phyloP scores from a whole-genome alignment of 2,888 invertebrate species.

The Brenthis ino region DNA sequence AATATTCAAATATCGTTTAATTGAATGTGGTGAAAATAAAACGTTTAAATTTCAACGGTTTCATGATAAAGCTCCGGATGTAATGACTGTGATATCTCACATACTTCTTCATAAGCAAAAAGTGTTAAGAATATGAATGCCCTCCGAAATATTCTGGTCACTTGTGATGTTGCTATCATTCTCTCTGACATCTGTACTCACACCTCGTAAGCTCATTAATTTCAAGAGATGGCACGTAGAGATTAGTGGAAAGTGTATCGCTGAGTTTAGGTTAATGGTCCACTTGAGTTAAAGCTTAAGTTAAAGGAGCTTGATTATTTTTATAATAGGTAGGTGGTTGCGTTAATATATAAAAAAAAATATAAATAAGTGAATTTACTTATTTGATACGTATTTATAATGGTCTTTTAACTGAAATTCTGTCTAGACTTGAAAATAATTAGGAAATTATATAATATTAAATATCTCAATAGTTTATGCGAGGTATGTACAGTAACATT shows the following conservation, averaged over 20 bases:
- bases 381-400: no score
- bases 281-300: neutral
- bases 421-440: no score
- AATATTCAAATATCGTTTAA: neutral
- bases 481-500: neutral
- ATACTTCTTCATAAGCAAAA: conserved; percentile 14
- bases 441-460: no score
- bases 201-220: conserved; percentile 47
- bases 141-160: conserved; percentile 33
- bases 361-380: no score
- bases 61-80: neutral
- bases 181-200: conserved; percentile 41
- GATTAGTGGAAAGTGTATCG: conserved; percentile 50
- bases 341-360: no score
- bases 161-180: conserved; percentile 35
- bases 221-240: conserved; percentile 44
- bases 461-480: no score
- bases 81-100: conserved; percentile 9
- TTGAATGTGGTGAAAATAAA: neutral
- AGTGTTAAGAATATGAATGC: conserved; percentile 26
- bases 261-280: conserved; percentile 25
- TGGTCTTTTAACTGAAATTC: no score
- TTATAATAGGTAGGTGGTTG: neutral
- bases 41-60: neutral
- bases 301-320: neutral